These are phyloP conservation scores for Spilogale gracilis DNA, from an alignment of 2,113 vertebrate species.

Conservation along the genomic window DNA sequence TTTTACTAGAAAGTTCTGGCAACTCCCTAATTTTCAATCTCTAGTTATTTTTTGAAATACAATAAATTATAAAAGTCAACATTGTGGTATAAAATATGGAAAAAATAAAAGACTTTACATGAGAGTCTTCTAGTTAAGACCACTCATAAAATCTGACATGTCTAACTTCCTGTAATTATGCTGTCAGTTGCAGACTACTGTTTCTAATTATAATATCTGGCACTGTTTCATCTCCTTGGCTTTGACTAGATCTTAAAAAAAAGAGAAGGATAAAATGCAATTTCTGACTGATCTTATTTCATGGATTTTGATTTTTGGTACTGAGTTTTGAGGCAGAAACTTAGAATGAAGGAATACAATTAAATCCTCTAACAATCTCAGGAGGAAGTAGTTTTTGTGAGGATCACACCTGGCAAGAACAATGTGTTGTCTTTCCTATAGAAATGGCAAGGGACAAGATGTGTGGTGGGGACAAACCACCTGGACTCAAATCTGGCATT, in stretches of 20 bases:
- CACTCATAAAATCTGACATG: slow-evolving; percentile 66
- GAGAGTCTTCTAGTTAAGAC: slow-evolving; percentile 51
- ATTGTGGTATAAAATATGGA: neutral
- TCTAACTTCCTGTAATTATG: slow-evolving; percentile 62
- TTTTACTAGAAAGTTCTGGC: neutral
- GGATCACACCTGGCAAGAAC: neutral
- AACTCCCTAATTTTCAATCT: neutral
- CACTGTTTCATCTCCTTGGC: slow-evolving; percentile 57
- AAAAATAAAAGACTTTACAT: slow-evolving; percentile 35
- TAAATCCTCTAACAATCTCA: neutral
- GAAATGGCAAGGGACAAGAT: neutral
- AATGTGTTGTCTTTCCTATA: neutral
- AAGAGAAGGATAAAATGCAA: slow-evolving; percentile 55
- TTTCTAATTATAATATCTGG: slow-evolving; percentile 36
- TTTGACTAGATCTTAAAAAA: neutral
- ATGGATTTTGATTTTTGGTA: neutral
- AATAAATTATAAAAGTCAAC: slow-evolving; percentile 38
- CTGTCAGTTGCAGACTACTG: neutral
- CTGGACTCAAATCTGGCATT: neutral
- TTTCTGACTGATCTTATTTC: slow-evolving; percentile 50
- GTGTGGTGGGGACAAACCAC: rapidly evolving
- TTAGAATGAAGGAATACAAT: neutral
- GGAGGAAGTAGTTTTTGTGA: neutral
- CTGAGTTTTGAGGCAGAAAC: slow-evolving; percentile 39
- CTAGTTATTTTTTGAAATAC: slow-evolving; percentile 30